Conservation (phyloP, 2,888 invertebrate genomes). For the Thalpophila matura region DNA sequence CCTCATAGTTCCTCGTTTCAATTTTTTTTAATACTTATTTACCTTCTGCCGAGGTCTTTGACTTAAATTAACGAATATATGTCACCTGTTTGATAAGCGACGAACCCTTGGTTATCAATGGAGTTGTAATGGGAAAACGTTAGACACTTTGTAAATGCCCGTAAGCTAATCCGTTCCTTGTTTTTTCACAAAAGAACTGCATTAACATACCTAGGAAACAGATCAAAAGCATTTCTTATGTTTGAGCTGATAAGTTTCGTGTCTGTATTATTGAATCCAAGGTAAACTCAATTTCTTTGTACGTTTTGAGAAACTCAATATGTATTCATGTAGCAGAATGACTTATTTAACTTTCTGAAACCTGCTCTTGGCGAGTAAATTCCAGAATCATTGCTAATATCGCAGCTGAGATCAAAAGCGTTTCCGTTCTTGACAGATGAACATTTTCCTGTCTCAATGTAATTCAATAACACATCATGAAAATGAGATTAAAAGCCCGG, state of each 20-base stretch:
- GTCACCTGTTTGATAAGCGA: slow-evolving; percentile 1
- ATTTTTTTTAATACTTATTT: slow-evolving; percentile 4
- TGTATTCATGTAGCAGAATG: neutral
- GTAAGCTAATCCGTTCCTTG: slow-evolving; percentile 3
- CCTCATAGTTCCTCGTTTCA: neutral
- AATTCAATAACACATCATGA: neutral
- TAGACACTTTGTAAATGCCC: slow-evolving; percentile 1
- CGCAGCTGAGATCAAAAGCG: slow-evolving; percentile 13
- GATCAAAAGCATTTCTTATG: slow-evolving; percentile 22
- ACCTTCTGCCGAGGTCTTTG: neutral
- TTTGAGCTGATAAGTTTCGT: neutral
- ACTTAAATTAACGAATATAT: slow-evolving; percentile 4
- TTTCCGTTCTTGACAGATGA: slow-evolving; percentile 14
- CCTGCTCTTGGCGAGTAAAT: neutral
- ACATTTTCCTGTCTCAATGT: slow-evolving; percentile 5
- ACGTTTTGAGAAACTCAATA: neutral
- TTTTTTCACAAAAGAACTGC: slow-evolving; percentile 9
- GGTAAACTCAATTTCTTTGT: slow-evolving; percentile 2
- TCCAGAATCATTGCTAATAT: neutral
- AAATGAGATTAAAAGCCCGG: neutral
- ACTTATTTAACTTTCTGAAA: slow-evolving; percentile 4
- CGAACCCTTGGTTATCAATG: slow-evolving; percentile 4
- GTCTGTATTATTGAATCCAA: slow-evolving; percentile 3
- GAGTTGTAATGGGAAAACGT: neutral
- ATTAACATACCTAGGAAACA: slow-evolving; percentile 18